A percentile compares a stretch with the other conserved stretches of the same genome.
These are phyloP conservation scores for Erannis defoliaria DNA, from an alignment of 2,888 invertebrate species.

Conservation along the genomic window DNA sequence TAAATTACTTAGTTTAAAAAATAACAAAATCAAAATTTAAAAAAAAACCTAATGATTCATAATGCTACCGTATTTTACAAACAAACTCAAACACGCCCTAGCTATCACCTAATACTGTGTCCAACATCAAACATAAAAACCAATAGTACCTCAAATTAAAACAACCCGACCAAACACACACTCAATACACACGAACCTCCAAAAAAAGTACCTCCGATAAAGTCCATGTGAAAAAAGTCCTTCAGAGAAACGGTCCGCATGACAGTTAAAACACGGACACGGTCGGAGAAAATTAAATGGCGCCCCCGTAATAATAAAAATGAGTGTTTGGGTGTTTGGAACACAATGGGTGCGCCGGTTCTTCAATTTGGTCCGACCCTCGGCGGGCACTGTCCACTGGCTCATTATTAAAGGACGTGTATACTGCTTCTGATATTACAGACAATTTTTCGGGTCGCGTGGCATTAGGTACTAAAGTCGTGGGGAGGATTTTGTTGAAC, in stretches of 20 bases:
- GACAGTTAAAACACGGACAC: conserved; percentile 61
- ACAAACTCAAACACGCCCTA: not conserved
- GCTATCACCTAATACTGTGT: not conserved
- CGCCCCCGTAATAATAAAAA: conserved; percentile 68
- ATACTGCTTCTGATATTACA: conserved; percentile 50
- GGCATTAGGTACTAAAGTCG: conserved; percentile 40
- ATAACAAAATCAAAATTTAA: no score
- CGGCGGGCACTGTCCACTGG: conserved; percentile 59
- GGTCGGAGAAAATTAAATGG: conserved; percentile 70
- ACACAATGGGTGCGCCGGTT: conserved; percentile 64
- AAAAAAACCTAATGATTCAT: no score
- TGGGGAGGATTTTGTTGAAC: conserved; percentile 42
- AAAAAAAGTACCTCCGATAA: conserved; percentile 2
- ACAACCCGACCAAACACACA: conserved; percentile 22
- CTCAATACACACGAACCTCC: conserved; percentile 2
- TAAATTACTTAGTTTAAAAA: no score
- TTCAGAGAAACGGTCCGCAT: conserved; percentile 33
- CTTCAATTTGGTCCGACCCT: conserved; percentile 66
- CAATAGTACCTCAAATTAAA: conserved; percentile 29
- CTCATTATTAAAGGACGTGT: conserved; percentile 63
- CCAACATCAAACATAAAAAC: conserved; percentile 25
- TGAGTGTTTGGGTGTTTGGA: conserved; percentile 67
- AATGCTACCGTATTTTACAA: not conserved
- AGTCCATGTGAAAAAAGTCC: conserved; percentile 18
- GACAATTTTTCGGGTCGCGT: conserved; percentile 50